These are phyloP conservation scores for Drosophila subpulchrella DNA, from an alignment of 1,140 invertebrate species.

Conservation along the genomic window DNA sequence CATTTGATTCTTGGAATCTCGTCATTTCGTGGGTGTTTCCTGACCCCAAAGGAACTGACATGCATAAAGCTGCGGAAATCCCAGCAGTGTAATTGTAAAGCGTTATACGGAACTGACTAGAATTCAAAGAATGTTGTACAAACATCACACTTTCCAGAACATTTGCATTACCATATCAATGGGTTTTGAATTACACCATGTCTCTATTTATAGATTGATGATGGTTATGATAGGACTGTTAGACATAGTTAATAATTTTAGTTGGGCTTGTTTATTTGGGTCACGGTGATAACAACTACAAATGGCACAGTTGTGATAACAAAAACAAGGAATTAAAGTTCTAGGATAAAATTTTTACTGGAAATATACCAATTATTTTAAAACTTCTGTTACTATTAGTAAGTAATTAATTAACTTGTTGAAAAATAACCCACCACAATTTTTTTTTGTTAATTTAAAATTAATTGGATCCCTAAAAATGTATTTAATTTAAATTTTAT, in stretches of 20 bases:
- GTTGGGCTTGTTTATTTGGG: constrained; percentile 4
- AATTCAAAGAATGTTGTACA: neutral
- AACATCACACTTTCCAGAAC: neutral
- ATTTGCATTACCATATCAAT: neutral
- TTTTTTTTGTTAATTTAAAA: too few species aligned
- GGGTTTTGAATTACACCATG: neutral
- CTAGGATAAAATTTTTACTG: too few species aligned
- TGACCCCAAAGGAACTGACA: neutral
- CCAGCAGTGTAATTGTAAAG: constrained; percentile 22
- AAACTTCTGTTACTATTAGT: too few species aligned
- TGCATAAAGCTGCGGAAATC: constrained; percentile 46
- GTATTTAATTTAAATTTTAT: neutral
- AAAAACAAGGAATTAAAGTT: too few species aligned
- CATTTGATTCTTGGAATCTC: constrained; percentile 55
- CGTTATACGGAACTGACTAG: neutral
- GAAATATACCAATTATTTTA: too few species aligned
- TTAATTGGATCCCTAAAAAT: too few species aligned
- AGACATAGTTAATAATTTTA: constrained; percentile 2
- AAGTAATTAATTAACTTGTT: too few species aligned
- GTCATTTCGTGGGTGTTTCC: constrained; percentile 30
- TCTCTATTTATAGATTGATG: constrained; percentile 22
- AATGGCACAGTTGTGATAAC: neutral
- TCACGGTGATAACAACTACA: constrained; percentile 6
- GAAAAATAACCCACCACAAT: too few species aligned
- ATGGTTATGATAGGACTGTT: neutral